Evolutionary conservation across 2,113 vertebrate species (phyloP).

Genomic region (Grammomys surdaster): DNA sequence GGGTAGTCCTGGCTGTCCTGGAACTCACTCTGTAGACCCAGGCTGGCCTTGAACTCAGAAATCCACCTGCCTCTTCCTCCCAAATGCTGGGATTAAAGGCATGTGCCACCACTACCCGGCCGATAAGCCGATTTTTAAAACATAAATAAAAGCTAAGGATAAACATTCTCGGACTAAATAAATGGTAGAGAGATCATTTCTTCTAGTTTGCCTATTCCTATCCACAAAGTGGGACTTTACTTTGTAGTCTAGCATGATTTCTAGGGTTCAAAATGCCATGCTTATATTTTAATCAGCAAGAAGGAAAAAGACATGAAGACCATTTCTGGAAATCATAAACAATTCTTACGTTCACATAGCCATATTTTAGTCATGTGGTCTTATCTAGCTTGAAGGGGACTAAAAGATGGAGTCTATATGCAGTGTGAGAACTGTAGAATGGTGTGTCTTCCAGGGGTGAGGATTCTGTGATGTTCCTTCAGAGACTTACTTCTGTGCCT

Average conservation of each 20-base stretch:
- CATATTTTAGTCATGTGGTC: neutral
- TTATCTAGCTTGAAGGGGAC: neutral
- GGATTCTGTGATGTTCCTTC: neutral
- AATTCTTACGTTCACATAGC: neutral
- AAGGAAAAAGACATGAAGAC: neutral
- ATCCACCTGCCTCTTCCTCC: no score
- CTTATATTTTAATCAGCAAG: neutral
- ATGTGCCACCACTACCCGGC: no score
- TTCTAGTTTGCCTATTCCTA: neutral
- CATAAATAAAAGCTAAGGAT: neutral
- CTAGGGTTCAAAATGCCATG: neutral
- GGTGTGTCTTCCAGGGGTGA: neutral
- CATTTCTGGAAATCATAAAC: neutral
- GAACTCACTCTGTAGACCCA: no score
- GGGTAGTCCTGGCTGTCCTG: no score
- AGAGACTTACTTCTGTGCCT: neutral
- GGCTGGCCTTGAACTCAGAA: no score
- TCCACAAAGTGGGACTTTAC: neutral
- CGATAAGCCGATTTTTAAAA: neutral
- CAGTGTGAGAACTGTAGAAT: neutral
- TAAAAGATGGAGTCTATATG: neutral
- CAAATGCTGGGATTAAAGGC: no score
- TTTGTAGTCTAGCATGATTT: neutral
- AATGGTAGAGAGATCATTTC: neutral
- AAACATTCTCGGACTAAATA: neutral